Evolutionary conservation across 2,113 vertebrate genomes (phyloP).

Genomic region (Lathamus discolor): DNA sequence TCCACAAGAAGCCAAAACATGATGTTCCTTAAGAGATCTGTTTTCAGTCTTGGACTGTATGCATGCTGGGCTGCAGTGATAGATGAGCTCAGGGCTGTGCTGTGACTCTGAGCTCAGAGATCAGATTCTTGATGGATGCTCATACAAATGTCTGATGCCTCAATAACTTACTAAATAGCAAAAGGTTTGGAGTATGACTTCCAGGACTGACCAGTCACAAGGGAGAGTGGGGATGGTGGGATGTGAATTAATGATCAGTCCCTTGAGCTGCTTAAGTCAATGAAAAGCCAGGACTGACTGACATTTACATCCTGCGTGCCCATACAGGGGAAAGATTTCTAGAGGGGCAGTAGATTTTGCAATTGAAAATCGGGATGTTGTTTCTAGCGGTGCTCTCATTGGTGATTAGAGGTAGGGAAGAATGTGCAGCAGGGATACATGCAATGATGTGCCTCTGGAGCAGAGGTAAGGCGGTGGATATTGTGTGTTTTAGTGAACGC

Average conservation of each 20-base stretch:
- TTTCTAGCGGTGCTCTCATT: neutral
- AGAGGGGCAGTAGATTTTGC: neutral
- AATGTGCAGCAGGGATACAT: neutral
- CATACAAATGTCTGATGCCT: neutral
- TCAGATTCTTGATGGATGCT: neutral
- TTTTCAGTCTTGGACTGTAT: neutral
- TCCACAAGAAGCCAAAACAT: neutral
- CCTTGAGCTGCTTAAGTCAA: neutral
- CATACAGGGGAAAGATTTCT: neutral
- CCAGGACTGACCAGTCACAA: neutral
- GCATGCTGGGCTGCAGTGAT: neutral
- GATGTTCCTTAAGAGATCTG: neutral
- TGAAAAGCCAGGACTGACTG: neutral
- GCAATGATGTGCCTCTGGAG: neutral
- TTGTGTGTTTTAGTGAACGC: no score
- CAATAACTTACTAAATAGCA: neutral
- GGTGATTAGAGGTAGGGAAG: neutral
- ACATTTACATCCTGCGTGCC: neutral
- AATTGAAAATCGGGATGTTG: neutral
- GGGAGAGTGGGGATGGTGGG: neutral
- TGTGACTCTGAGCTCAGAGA: neutral
- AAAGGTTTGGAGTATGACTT: neutral
- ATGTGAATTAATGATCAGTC: neutral
- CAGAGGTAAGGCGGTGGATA: no score
- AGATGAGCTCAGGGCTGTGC: neutral